Evolutionary conservation across 35 echinoderm and acorn worm species (phyloP).

Genomic region (Ophioderma brevispina): DNA sequence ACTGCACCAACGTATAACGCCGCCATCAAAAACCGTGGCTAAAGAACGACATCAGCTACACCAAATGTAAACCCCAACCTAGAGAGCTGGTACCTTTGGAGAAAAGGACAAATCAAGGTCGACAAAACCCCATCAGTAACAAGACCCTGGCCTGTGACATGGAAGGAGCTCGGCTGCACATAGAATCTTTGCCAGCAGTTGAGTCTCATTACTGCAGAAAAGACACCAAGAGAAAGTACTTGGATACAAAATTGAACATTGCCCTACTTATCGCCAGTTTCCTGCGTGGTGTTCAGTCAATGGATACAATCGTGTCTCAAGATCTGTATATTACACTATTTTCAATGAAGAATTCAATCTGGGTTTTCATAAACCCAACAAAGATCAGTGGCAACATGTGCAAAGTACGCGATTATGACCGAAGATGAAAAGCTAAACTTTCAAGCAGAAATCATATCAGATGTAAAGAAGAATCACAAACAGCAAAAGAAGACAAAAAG

Average conservation of each 20-base stretch:
- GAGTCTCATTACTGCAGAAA: neutral
- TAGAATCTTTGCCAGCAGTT: neutral
- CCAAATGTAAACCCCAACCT: too few species aligned
- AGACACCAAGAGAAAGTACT: neutral
- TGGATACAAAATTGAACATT: neutral
- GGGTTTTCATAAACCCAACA: neutral
- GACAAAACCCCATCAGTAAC: neutral
- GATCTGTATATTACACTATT: neutral
- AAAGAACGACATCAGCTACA: too few species aligned
- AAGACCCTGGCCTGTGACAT: neutral
- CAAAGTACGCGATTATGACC: too few species aligned
- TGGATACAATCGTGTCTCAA: neutral
- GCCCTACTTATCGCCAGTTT: neutral
- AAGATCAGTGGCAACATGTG: neutral
- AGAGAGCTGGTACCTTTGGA: too few species aligned
- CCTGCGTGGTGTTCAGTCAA: neutral
- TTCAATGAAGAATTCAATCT: neutral
- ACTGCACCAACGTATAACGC: too few species aligned
- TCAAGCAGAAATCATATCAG: too few species aligned
- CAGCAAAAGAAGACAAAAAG: too few species aligned
- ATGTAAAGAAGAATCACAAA: too few species aligned
- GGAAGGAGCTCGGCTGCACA: neutral
- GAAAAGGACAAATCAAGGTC: neutral
- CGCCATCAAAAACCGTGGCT: too few species aligned
- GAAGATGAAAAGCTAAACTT: too few species aligned